A percentile compares a stretch with the other conserved stretches of the same genome.
These are phyloP conservation scores for Ischnus inquisitorius DNA, from an alignment of 2,888 invertebrate genomes.

Conservation along the genomic window DNA sequence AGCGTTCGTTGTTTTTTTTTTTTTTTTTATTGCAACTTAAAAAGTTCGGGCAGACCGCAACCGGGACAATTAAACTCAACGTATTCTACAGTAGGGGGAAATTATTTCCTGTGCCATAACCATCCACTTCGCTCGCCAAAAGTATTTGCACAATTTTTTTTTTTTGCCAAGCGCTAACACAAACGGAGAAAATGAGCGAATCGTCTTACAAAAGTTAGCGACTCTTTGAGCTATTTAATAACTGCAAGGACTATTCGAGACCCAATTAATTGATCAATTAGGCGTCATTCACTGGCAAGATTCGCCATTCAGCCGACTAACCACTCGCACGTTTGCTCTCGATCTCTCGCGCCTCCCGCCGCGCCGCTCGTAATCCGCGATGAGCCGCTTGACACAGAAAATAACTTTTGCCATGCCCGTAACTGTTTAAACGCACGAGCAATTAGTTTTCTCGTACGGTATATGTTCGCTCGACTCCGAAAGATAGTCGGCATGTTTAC, in stretches of 20 bases:
- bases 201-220: neutral
- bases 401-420: neutral
- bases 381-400: constrained; percentile 36
- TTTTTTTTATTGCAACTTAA: neutral
- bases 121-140: neutral
- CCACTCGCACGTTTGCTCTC: constrained; percentile 17
- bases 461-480: neutral
- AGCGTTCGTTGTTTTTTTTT: neutral
- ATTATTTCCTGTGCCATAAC: neutral
- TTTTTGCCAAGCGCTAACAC: neutral
- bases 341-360: constrained; percentile 17
- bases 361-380: constrained; percentile 8
- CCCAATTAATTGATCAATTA: neutral
- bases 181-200: neutral
- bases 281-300: neutral
- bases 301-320: neutral
- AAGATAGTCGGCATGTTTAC: constrained; percentile 3
- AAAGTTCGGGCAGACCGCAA: neutral
- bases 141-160: neutral
- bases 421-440: neutral
- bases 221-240: neutral
- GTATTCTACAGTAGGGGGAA: neutral
- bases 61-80: neutral
- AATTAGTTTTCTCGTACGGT: constrained; percentile 27
- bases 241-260: neutral